A percentile compares a stretch with the other conserved stretches of the same genome.
Conservation (phyloP, 2,888 invertebrate species). For the Beris chalybata region DNA sequence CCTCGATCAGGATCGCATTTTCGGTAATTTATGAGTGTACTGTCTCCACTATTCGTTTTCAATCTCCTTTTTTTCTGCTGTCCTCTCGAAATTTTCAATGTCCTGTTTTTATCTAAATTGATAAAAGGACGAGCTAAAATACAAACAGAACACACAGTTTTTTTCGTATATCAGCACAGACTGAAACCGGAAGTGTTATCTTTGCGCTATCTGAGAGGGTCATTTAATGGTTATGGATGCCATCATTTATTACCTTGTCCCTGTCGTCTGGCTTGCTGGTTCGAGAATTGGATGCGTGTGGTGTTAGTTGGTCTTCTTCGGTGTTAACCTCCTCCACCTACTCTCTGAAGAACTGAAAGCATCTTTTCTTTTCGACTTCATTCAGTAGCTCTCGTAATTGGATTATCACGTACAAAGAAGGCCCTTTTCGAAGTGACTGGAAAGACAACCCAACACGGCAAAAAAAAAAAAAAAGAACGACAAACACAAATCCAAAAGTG, state of each 20-base stretch:
- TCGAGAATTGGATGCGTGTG: constrained; percentile 21
- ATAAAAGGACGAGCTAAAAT: constrained; percentile 28
- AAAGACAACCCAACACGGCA: constrained; percentile 2
- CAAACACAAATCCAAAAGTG: background rate
- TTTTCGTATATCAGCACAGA: constrained; percentile 6
- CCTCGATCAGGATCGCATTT: constrained; percentile 21
- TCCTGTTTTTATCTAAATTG: constrained; percentile 29
- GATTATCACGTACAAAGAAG: constrained; percentile 37
- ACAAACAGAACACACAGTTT: constrained; percentile 11
- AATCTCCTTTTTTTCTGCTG: background rate
- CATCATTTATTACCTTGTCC: constrained; percentile 44
- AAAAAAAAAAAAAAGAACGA: constrained; percentile 1
- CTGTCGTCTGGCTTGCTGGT: constrained; percentile 27
- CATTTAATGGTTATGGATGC: constrained; percentile 46
- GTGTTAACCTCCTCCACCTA: constrained; percentile 26
- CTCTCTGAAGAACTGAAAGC: constrained; percentile 6
- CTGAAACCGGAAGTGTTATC: constrained; percentile 43
- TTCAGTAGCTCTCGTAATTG: constrained; percentile 36
- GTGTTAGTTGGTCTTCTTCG: constrained; percentile 35
- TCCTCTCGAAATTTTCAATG: constrained; percentile 23
- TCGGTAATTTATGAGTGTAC: constrained; percentile 23
- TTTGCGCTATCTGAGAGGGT: constrained; percentile 45
- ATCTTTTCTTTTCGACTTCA: constrained; percentile 1
- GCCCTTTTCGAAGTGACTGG: constrained; percentile 27
- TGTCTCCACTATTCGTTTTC: constrained; percentile 14